Base-by-base conservation (phyloP, 2,888 invertebrate genomes). In the Bimastos eiseni region DNA sequence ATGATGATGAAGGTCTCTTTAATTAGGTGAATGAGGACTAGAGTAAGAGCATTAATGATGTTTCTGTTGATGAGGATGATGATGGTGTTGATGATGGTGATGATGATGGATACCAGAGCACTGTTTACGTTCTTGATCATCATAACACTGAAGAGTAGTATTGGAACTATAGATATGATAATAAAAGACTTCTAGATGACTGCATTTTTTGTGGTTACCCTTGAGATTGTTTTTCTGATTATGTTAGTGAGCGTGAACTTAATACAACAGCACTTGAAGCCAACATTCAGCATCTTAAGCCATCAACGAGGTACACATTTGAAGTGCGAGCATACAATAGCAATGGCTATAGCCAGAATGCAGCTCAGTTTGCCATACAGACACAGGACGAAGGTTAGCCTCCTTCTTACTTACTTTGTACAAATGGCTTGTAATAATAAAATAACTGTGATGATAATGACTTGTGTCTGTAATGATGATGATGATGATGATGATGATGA, bases 281-380 rank as follows among this genome's bases (percentile, higher is more conserved):
- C 92, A 98, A 97, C 95, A 94, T 96, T 30, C 94, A 95, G 90
- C 96, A 97, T 0, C 96, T 99, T 37, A 96, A 97, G 93, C 98
- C 99, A 0, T 97, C 97, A 93, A 97, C 97, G 90, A 97, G 97
- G 15, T 99, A 99, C 96, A 96, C 96, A 94, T 97, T 99, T 94
- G 96, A 97, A 30, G 97, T 98, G 41, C 96, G 97, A 38, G 98
- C 98, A 3, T 96, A 97, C 94, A 97, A 97, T 93, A 96, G 96
- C 91, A 96, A 97, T 90, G 97, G 97, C 13, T 96, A 96, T 33
- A 98, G 97, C 3, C 96, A 96, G 83, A 97, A 97, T 55, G 97
- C 97, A 5, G 96, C 96, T 91, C 95, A 96, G 89, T 95, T 98
- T 88, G 96, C 97, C 92, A 97, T 98, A 30, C 96, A 96, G 33